phyloP scores from a whole-genome alignment of 1,140 invertebrate species.

The Chelonus insularis region DNA sequence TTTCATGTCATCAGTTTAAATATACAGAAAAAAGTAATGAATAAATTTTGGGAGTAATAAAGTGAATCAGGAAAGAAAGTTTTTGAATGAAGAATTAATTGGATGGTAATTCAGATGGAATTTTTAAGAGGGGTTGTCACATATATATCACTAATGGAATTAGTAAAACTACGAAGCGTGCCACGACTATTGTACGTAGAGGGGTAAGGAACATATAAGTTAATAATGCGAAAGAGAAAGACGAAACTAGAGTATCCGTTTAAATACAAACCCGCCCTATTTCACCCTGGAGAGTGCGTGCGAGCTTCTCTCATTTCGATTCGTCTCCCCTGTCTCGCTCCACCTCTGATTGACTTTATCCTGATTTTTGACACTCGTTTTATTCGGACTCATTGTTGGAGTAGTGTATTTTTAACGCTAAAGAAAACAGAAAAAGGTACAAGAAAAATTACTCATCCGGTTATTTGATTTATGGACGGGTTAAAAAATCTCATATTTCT shows the following conservation, averaged over 20 bases:
- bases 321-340: neutral
- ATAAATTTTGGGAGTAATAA: too few species aligned
- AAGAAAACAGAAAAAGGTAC: neutral
- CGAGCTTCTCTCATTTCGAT: slow-evolving; percentile 2
- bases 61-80: too few species aligned
- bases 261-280: slow-evolving; percentile 19
- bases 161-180: slow-evolving; percentile 17
- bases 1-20: too few species aligned
- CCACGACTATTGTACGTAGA: neutral
- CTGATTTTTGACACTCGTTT: neutral
- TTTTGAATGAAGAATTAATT: neutral
- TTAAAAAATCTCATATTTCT: neutral
- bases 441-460: neutral
- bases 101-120: neutral
- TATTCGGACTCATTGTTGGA: too few species aligned
- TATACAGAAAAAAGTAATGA: too few species aligned
- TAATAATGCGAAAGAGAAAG: neutral
- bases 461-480: too few species aligned
- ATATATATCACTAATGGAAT: slow-evolving; percentile 15
- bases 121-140: neutral
- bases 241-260: neutral
- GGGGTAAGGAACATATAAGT: neutral
- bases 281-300: slow-evolving; percentile 9
- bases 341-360: slow-evolving; percentile 6
- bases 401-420: neutral